Evolutionary conservation across 2,113 vertebrate species (phyloP).

Genomic region (Psophia crepitans): DNA sequence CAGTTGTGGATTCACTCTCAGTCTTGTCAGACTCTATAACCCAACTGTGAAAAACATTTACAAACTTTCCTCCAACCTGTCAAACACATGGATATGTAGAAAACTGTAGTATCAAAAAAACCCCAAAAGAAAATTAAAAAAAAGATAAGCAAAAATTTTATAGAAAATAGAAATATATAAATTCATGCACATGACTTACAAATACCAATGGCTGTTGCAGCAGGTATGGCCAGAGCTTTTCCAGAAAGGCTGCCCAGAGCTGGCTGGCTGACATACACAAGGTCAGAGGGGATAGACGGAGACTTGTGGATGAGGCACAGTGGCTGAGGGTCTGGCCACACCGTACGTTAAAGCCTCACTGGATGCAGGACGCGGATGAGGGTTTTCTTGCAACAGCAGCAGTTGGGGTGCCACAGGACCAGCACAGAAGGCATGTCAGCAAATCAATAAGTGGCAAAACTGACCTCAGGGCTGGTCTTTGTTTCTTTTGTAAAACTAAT

Average conservation of each 20-base stretch:
- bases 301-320: not conserved
- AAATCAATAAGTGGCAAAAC: not conserved
- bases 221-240: not conserved
- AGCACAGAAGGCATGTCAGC: not conserved
- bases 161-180: not conserved
- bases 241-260: not conserved
- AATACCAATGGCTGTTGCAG: not conserved
- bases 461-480: not conserved
- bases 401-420: not conserved
- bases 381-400: not conserved
- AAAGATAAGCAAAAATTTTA: not conserved
- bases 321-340: not conserved
- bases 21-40: not conserved
- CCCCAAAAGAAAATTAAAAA: not conserved
- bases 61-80: not conserved
- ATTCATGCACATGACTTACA: not conserved
- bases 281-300: not conserved
- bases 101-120: not conserved
- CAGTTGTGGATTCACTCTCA: not conserved
- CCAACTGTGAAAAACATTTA: not conserved
- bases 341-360: not conserved
- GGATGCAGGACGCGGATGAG: not conserved
- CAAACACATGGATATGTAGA: not conserved
- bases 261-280: rapidly evolving
- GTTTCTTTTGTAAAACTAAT: not conserved